Evolutionary conservation across 2,113 vertebrate genomes (phyloP), one percentile per base, ranked within the genome.

Genomic region (Phaethon lepturus): DNA sequence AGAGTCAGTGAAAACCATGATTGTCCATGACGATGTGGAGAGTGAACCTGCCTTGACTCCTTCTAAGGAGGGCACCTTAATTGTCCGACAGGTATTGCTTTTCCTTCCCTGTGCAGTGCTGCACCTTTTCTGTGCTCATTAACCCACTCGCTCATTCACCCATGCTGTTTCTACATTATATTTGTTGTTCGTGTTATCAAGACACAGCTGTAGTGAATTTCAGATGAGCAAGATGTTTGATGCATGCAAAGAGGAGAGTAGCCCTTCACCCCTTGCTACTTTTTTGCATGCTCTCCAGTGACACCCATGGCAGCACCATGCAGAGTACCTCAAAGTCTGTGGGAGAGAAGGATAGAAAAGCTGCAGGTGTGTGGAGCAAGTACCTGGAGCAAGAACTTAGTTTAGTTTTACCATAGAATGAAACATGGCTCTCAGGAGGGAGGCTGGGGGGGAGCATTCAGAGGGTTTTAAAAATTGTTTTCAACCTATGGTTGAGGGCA

Each of bases 41-140:
- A 99, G 98, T 72, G 99, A 99, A n/a, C 98, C 98, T 10, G 99
- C 99, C 49, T 98, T 99, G 95, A 99, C 99, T n/a, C 99, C 99
- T 14, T 99, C 99, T 95, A 99, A 99, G 98, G 99, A 99, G 97
- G 99, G 99, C 98, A 99, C 99, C 50, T 98, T 99, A 95, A 99
- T 99, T 71, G 99, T 99, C 97, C 98, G 99, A 98, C 99, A 99
- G 99, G 99, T 99, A 99, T 96, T 91, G 44, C 60, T 49, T 93
- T 95, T 92, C 95, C 71, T 92, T 75, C 86, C 67, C 71, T 71
- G 68, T 68, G 45, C 69, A 92, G 94, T 93, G 80, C 89, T 76
- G 72, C 95, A 96, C 84, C 95, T 91, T 93, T 95, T 90, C 94
- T 97, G 89, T 98, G 87, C 93, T 98, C 97, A 98, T 98, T 98